Evolutionary conservation across 2,113 vertebrate species (phyloP).

Genomic region (Lipophrys pholis): DNA sequence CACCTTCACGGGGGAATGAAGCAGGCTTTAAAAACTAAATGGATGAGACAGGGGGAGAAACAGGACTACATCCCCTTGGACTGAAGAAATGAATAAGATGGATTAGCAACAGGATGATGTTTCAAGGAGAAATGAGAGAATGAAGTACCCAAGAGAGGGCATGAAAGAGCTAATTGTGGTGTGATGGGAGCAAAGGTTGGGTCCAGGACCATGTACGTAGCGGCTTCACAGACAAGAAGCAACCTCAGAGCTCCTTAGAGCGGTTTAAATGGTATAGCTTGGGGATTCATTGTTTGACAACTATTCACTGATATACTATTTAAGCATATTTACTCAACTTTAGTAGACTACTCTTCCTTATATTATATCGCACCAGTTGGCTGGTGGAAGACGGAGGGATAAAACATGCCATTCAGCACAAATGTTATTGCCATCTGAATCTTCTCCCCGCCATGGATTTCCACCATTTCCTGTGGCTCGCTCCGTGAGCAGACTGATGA

Average conservation of each 20-base stretch:
- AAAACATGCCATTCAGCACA: conserved; percentile 34
- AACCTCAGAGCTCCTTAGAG: background rate
- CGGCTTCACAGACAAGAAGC: background rate
- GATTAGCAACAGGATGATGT: conserved; percentile 56
- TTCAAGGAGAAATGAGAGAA: conserved; percentile 45
- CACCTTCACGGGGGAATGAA: conserved; percentile 42
- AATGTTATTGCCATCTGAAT: conserved; percentile 64
- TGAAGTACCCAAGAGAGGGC: conserved; percentile 26
- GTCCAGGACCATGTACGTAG: conserved; percentile 11
- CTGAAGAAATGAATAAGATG: conserved; percentile 42
- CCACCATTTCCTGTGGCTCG: conserved; percentile 35
- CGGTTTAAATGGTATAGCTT: background rate
- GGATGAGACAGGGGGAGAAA: conserved; percentile 54
- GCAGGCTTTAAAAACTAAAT: conserved; percentile 60
- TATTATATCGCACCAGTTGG: conserved; percentile 6
- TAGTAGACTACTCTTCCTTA: background rate
- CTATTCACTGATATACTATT: background rate
- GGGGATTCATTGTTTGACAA: background rate
- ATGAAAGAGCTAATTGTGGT: conserved; percentile 19
- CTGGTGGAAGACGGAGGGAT: conserved; percentile 6
- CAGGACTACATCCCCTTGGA: conserved; percentile 36
- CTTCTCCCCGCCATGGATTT: conserved; percentile 39
- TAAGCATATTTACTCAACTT: background rate
- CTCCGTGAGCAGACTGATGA: conserved; percentile 50
- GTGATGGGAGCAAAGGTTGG: conserved; percentile 4